phyloP scores from a whole-genome alignment of 2,888 invertebrate genomes.

The Trichogramma dendrolimi region DNA sequence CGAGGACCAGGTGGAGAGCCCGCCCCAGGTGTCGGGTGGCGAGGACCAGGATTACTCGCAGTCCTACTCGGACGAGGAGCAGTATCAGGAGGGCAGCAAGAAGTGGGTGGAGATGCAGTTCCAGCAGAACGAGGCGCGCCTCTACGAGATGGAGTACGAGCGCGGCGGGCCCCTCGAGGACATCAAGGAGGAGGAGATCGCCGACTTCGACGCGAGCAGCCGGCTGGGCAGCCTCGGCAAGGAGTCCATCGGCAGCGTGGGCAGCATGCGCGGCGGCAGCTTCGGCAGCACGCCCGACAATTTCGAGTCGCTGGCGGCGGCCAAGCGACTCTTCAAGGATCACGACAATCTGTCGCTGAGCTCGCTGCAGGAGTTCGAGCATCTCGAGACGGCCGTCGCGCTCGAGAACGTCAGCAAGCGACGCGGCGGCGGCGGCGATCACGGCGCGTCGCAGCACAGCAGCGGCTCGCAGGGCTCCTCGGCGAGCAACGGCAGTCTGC shows the following conservation, averaged over 20 bases:
- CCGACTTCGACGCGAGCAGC: slow-evolving; percentile 75
- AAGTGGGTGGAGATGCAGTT: slow-evolving; percentile 90
- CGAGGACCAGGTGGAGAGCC: slow-evolving; percentile 42
- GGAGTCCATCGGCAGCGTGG: slow-evolving; percentile 72
- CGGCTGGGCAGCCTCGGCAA: slow-evolving; percentile 73
- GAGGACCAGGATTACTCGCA: slow-evolving; percentile 46
- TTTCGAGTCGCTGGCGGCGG: slow-evolving; percentile 75
- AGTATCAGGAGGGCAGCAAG: slow-evolving; percentile 67
- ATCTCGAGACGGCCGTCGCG: slow-evolving; percentile 77
- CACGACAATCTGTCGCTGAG: slow-evolving; percentile 89
- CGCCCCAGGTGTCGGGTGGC: slow-evolving; percentile 47
- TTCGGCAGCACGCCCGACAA: slow-evolving; percentile 84
- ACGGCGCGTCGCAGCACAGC: slow-evolving; percentile 51
- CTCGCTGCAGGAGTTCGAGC: slow-evolving; percentile 92
- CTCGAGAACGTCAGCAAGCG: slow-evolving; percentile 65
- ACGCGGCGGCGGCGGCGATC: slow-evolving; percentile 33
- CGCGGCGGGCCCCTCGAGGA: slow-evolving; percentile 77
- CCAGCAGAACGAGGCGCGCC: slow-evolving; percentile 65
- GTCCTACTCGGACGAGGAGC: slow-evolving; percentile 49
- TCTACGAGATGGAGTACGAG: slow-evolving; percentile 75
- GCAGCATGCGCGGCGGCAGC: slow-evolving; percentile 81
- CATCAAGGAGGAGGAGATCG: slow-evolving; percentile 87
- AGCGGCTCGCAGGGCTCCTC: slow-evolving; percentile 83
- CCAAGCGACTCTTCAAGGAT: slow-evolving; percentile 80
- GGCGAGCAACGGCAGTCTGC: slow-evolving; percentile 70